Conservation (phyloP, 2,888 invertebrate genomes). For the Bugulina stolonifera region DNA sequence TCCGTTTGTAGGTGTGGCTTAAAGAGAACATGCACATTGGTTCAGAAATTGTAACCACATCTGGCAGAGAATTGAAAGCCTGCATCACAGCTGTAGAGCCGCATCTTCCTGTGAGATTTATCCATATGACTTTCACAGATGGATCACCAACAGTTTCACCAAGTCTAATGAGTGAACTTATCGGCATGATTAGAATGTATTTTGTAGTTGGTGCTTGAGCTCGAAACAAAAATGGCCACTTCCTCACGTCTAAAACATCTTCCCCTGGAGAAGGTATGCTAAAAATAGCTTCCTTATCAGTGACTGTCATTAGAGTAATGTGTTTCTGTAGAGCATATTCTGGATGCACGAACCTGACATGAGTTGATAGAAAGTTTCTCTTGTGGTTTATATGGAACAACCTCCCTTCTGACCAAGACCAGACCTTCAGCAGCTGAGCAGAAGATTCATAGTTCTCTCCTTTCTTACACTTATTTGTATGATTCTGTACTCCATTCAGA, state of each 20-base stretch:
- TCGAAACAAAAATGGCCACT: not conserved
- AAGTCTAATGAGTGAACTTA: not conserved
- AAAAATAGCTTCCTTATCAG: not conserved
- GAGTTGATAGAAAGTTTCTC: not conserved
- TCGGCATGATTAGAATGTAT: not conserved
- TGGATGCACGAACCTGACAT: constrained; percentile 3
- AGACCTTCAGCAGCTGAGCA: constrained; percentile 6
- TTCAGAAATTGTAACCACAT: not conserved
- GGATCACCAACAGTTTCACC: not conserved
- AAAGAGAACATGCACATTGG: not conserved
- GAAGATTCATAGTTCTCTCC: constrained; percentile 2
- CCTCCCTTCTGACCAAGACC: not conserved
- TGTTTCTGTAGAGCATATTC: not conserved
- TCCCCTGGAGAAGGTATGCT: not conserved
- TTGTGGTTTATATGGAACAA: not conserved
- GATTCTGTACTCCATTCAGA: not conserved
- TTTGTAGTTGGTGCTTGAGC: not conserved
- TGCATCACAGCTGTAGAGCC: not conserved
- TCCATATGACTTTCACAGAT: constrained; percentile 1
- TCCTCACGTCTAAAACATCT: not conserved
- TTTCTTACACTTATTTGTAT: not conserved
- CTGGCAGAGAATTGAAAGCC: constrained; percentile 8
- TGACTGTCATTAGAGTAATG: not conserved
- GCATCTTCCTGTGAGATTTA: not conserved
- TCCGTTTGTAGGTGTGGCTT: not conserved